Conservation (phyloP, 2,888 invertebrate genomes). For the Drosophila longiperda region DNA sequence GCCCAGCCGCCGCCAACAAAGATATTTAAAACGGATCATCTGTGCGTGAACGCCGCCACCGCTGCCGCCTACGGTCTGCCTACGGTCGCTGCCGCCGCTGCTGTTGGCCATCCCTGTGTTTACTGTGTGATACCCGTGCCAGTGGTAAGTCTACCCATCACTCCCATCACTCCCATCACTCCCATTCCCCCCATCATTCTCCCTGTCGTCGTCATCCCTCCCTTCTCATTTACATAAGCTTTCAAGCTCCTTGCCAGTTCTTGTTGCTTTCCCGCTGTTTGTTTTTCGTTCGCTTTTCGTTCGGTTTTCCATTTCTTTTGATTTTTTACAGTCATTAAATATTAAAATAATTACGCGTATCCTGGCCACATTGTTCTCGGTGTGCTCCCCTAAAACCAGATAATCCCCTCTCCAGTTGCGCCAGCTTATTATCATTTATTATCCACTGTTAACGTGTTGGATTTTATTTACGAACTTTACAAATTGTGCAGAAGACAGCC, state of each 20-base stretch:
- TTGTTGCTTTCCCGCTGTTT: constrained; percentile 7
- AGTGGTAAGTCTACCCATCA: constrained; percentile 76
- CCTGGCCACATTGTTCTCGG: constrained; percentile 17
- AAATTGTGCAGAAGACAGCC: neutral
- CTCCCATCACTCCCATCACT: neutral
- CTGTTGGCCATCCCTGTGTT: constrained; percentile 84
- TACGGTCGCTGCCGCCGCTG: constrained; percentile 81
- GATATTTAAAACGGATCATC: constrained; percentile 84
- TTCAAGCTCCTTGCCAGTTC: constrained; percentile 7
- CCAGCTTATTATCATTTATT: constrained; percentile 68
- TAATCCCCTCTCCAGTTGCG: constrained; percentile 14
- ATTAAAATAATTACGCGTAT: constrained; percentile 68
- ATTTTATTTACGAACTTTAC: constrained; percentile 31
- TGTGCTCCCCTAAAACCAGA: neutral
- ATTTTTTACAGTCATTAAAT: constrained; percentile 63
- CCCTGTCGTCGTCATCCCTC: neutral
- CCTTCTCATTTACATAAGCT: constrained; percentile 51
- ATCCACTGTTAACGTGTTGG: constrained; percentile 55
- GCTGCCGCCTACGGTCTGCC: constrained; percentile 82
- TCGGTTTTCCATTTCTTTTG: constrained; percentile 45
- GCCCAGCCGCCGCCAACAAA: constrained; percentile 83
- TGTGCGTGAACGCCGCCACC: constrained; percentile 82
- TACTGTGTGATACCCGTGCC: constrained; percentile 84
- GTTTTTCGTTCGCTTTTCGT: neutral
- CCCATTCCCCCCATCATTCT: neutral